Percentiles rank a stretch among this genome's conserved stretches.
These are phyloP conservation scores for Perithous albicinctus DNA, from an alignment of 2,888 invertebrate genomes.

Conservation along the genomic window DNA sequence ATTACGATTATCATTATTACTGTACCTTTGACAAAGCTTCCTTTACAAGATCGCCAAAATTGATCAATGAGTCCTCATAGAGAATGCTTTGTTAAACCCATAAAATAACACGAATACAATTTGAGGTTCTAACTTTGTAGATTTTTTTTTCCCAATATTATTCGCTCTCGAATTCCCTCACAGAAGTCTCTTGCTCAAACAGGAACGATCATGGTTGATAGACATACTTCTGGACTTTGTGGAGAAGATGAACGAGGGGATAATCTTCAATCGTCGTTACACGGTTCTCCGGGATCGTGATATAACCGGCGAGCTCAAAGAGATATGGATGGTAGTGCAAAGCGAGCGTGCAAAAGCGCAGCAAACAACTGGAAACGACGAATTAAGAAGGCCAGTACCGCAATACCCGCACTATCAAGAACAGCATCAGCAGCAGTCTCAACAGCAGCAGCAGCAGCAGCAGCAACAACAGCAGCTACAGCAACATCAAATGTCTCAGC, in stretches of 20 bases:
- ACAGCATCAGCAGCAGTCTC: conserved; percentile 65
- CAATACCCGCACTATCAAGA: conserved; percentile 75
- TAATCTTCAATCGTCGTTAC: conserved; percentile 86
- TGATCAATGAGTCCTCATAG: too few relatives aligned
- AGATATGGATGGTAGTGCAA: conserved; percentile 91
- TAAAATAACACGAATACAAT: too few relatives aligned
- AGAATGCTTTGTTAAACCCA: too few relatives aligned
- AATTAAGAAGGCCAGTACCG: conserved; percentile 70
- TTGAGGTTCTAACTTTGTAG: too few relatives aligned
- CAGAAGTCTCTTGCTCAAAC: conserved; percentile 71
- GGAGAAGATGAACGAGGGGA: conserved; percentile 90
- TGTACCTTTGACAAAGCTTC: too few relatives aligned
- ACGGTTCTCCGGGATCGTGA: conserved; percentile 89
- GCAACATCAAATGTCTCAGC: conserved; percentile 36
- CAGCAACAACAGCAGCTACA: conserved; percentile 74
- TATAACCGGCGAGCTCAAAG: conserved; percentile 90
- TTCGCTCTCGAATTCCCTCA: background rate
- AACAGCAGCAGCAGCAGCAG: conserved; percentile 63
- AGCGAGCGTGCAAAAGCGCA: conserved; percentile 86
- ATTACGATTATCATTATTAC: too few relatives aligned
- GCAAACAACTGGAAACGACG: conserved; percentile 83
- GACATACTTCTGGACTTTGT: conserved; percentile 90
- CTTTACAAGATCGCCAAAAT: too few relatives aligned
- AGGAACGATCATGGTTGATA: conserved; percentile 89
- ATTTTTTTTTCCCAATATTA: background rate